Base-by-base conservation (phyloP, 23 tunicate species). In the Ciona savignyi region DNA sequence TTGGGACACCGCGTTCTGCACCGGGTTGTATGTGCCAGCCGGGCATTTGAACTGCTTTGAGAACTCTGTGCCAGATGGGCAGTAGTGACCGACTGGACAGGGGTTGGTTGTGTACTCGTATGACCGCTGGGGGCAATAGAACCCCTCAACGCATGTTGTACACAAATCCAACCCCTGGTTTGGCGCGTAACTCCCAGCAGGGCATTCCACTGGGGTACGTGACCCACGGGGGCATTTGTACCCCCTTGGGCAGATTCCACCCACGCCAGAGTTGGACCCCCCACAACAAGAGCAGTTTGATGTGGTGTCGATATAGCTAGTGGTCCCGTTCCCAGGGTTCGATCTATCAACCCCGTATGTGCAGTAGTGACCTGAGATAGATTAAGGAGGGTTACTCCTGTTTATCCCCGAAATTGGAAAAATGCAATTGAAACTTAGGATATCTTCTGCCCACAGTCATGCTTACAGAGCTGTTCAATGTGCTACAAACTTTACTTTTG, bases 51-150 rank as follows among this genome's bases (percentile, higher is more conserved):
- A n/a, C n/a, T n/a, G n/a, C n/a, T n/a, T n/a, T n/a, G 74, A 77
- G 25, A 28, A 33, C 27, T 32, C 65, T 0, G 93, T 87, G 32
- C 62, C 68, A 1, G 35, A 65, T n/a, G 93, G 94, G 60, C 98
- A 93, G 34, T 74, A 93, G 74, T 93, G 95, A 33, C 98, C 98
- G 11, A 66, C 26, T 68, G 94, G 89, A 65, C 98, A 93, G 29
- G 84, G 78, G 32, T 73, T 80, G 24, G 26, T 29, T 3, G 24
- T 1, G 70, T 79, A 90, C 30, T 48, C 73, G 25, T 68, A 62
- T 19, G 96, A 80, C 30, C 89, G 81, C 24, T 27, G 62, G 26
- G 72, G 73, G 72, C 98, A 92, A 35, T 63, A 92, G 77, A 70
- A 85, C 26, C 98, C 93, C 3, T 76, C 85, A 23, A 4, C 29